phyloP scores from a whole-genome alignment of 2,113 vertebrate species.

The Cynocephalus volans region DNA sequence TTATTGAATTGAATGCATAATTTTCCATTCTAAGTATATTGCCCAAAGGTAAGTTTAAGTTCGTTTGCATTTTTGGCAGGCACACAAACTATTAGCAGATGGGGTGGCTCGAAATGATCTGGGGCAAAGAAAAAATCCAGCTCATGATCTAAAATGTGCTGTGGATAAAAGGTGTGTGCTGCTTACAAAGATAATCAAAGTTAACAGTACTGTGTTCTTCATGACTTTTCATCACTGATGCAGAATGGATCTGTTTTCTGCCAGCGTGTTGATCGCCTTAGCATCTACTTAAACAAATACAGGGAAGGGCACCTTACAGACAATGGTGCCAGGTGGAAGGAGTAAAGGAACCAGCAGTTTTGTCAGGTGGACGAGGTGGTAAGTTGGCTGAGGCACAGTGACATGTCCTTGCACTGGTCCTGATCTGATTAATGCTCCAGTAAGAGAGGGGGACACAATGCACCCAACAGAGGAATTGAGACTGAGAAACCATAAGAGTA shows the following conservation, averaged over 20 bases:
- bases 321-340: neutral
- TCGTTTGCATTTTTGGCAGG: constrained; percentile 48
- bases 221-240: neutral
- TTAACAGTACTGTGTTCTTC: neutral
- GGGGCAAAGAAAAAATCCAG: constrained; percentile 40
- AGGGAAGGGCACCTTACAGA: neutral
- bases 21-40: constrained; percentile 72
- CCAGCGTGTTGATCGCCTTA: neutral
- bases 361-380: neutral
- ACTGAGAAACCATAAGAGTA: neutral
- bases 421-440: neutral
- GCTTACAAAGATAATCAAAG: neutral
- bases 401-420: neutral
- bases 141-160: constrained; percentile 2
- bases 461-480: neutral
- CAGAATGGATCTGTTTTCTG: neutral
- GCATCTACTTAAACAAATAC: constrained; percentile 6
- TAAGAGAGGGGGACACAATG: neutral
- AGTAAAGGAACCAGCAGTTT: neutral
- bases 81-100: constrained; percentile 1
- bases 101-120: constrained; percentile 18
- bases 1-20: constrained; percentile 44
- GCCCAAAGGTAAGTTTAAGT: constrained; percentile 57
- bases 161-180: neutral
- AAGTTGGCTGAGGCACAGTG: neutral